Conservation (phyloP, 2,113 vertebrate species). For the Paracanthobrama guichenoti region DNA sequence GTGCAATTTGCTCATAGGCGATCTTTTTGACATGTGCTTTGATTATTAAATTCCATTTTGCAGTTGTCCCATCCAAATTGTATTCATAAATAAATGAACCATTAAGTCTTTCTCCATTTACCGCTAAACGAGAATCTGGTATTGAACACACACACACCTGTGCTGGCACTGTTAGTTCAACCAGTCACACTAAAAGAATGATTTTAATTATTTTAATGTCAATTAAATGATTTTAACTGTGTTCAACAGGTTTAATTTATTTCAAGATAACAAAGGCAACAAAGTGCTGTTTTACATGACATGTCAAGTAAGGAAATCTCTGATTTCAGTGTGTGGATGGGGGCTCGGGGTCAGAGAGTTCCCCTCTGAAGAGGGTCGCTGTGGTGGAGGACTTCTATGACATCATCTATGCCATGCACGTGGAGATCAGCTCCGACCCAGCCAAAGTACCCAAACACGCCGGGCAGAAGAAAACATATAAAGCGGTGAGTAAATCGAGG, state of each 20-base stretch:
- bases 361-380: slow-evolving; percentile 90
- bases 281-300: not conserved
- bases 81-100: not conserved
- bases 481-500: slow-evolving; percentile 83
- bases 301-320: not conserved
- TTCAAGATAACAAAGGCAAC: not conserved
- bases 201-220: not conserved
- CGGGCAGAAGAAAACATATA: slow-evolving; percentile 98
- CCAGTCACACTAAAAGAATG: not conserved
- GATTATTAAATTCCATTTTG: not conserved
- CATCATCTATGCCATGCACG: slow-evolving; percentile 99
- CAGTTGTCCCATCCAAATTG: not conserved
- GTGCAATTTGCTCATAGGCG: not conserved
- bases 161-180: not conserved
- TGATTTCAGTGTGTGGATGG: slow-evolving; percentile 87
- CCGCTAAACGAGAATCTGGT: not conserved
- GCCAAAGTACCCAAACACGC: slow-evolving; percentile 94
- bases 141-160: not conserved
- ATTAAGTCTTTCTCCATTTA: not conserved
- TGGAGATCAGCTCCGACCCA: slow-evolving; percentile 92
- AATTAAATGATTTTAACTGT: not conserved
- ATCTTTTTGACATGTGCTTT: not conserved
- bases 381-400: slow-evolving; percentile 99
- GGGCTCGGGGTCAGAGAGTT: slow-evolving; percentile 87
- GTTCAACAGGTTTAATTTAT: not conserved